Evolutionary conservation across 2,888 invertebrate genomes (phyloP).

Genomic region (Chesias legatella): DNA sequence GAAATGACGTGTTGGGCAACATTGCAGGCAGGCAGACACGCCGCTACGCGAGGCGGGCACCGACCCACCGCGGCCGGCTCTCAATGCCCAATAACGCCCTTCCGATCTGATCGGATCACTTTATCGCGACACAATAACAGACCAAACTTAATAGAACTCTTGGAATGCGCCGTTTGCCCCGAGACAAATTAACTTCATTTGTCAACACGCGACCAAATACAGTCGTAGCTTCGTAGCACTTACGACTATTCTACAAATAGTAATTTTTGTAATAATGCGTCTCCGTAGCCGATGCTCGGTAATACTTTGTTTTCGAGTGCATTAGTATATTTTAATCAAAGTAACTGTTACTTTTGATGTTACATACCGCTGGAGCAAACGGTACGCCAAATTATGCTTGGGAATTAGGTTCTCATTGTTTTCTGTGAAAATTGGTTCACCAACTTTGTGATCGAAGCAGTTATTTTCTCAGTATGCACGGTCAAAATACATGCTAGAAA

Average conservation of each 20-base stretch:
- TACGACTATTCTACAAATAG: slow-evolving; percentile 26
- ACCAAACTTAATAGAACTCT: slow-evolving; percentile 13
- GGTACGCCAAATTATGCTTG: slow-evolving; percentile 75
- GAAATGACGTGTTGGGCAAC: slow-evolving; percentile 75
- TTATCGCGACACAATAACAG: slow-evolving; percentile 34
- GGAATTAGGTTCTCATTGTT: slow-evolving; percentile 72
- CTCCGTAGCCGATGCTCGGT: slow-evolving; percentile 17
- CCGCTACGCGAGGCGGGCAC: slow-evolving; percentile 41
- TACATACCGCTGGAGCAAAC: slow-evolving; percentile 59
- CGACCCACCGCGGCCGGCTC: slow-evolving; percentile 48
- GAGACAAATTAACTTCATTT: slow-evolving; percentile 20
- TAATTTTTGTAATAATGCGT: slow-evolving; percentile 30
- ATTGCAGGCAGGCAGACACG: slow-evolving; percentile 39
- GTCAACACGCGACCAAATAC: slow-evolving; percentile 16
- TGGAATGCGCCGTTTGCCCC: slow-evolving; percentile 21
- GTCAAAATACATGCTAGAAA: slow-evolving; percentile 14
- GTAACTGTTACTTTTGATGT: slow-evolving; percentile 62
- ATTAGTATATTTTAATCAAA: slow-evolving; percentile 56
- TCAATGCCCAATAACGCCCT: slow-evolving; percentile 52
- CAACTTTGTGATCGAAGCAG: slow-evolving; percentile 12
- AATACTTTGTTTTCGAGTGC: slow-evolving; percentile 46
- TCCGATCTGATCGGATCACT: slow-evolving; percentile 58
- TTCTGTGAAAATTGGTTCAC: slow-evolving; percentile 44
- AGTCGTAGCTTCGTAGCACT: slow-evolving; percentile 49
- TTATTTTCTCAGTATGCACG: slow-evolving; percentile 20